Evolutionary conservation across 2,888 invertebrate species (phyloP).

Genomic region (Fragum fragum): DNA sequence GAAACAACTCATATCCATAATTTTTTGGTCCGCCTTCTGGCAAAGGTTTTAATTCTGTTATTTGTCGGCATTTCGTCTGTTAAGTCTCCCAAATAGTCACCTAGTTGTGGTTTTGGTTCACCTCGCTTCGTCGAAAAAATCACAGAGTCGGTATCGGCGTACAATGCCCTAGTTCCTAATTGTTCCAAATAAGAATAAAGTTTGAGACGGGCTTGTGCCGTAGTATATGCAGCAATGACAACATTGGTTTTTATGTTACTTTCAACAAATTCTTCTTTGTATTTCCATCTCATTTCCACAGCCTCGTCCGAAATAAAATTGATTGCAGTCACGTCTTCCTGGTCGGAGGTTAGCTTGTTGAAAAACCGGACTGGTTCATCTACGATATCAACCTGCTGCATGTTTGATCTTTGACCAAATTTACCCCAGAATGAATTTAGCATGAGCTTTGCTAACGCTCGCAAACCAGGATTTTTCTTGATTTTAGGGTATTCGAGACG

Average conservation of each 20-base stretch:
- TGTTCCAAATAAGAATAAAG: constrained; percentile 23
- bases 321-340: constrained; percentile 44
- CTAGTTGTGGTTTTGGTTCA: constrained; percentile 40
- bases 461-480: constrained; percentile 46
- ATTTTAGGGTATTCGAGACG: constrained; percentile 43
- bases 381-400: constrained; percentile 39
- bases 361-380: constrained; percentile 34
- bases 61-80: constrained; percentile 53
- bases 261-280: constrained; percentile 74
- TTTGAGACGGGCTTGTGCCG: constrained; percentile 38
- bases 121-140: constrained; percentile 31
- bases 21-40: constrained; percentile 85
- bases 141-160: constrained; percentile 44
- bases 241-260: constrained; percentile 52
- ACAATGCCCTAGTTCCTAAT: constrained; percentile 26
- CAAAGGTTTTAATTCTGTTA: constrained; percentile 70
- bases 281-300: constrained; percentile 46
- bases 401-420: constrained; percentile 55
- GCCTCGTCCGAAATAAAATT: constrained; percentile 51
- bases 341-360: constrained; percentile 45
- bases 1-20: constrained; percentile 74
- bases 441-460: constrained; percentile 57
- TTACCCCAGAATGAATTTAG: constrained; percentile 66
- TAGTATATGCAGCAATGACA: constrained; percentile 35
- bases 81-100: constrained; percentile 36